phyloP scores from a whole-genome alignment of 1,140 invertebrate genomes.

The Pseudomyrmex gracilis region DNA sequence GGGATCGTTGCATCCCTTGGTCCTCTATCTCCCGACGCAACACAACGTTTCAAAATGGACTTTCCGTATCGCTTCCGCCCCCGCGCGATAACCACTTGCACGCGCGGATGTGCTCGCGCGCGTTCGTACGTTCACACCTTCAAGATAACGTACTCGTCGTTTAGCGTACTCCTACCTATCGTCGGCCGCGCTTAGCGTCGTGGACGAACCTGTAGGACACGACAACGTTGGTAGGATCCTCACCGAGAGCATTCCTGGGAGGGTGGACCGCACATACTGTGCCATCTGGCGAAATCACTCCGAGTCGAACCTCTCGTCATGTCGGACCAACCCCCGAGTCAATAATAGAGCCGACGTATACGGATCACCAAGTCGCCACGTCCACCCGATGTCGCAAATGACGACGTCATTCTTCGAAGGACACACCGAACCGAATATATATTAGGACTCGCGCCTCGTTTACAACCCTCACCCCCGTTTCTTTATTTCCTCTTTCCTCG shows the following conservation, averaged over 20 bases:
- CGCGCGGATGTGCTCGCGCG: constrained; percentile 1
- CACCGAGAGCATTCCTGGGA: constrained; percentile 73
- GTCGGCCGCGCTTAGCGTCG: constrained; percentile 62
- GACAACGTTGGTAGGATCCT: constrained; percentile 70
- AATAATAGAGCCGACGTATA: constrained; percentile 67
- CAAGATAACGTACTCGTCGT: constrained; percentile 1
- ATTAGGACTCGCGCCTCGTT: background rate
- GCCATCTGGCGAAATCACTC: constrained; percentile 75
- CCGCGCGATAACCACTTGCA: constrained; percentile 37
- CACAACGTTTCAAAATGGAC: constrained; percentile 44
- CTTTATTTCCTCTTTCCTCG: constrained; percentile 42
- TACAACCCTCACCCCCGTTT: constrained; percentile 14
- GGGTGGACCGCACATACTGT: constrained; percentile 78
- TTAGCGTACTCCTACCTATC: constrained; percentile 8
- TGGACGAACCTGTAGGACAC: constrained; percentile 64
- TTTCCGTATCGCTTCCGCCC: constrained; percentile 55
- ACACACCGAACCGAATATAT: background rate
- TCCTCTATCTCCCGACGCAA: constrained; percentile 6
- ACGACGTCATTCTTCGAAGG: background rate
- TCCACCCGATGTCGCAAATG: background rate
- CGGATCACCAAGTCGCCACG: constrained; percentile 25
- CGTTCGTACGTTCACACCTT: background rate
- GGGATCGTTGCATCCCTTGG: background rate
- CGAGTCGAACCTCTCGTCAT: constrained; percentile 70
- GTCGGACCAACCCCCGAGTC: constrained; percentile 73